Base-by-base conservation (phyloP, 1,140 invertebrate genomes). In the Macrosteles quadrilineatus region DNA sequence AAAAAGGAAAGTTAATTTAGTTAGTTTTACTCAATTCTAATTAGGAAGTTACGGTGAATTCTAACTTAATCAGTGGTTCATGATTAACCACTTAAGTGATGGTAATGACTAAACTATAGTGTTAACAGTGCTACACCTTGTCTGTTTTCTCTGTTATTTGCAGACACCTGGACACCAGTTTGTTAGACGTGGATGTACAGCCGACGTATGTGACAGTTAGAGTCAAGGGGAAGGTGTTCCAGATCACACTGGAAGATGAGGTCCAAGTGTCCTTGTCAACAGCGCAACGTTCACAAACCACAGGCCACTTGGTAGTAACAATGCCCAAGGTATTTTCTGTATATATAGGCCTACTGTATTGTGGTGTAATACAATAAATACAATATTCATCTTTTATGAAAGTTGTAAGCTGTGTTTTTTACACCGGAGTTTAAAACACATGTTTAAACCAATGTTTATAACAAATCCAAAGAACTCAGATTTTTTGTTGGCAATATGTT, bases 201-300 rank as follows among this genome's bases (percentile, higher is more conserved):
- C 88, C 94, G 2, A 87, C 86, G 67, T 96, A 94, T 82, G 90
- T 95, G 4, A 85, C 88, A 77, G 87, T 96, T 0, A 86, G 81
- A 0, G 83, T 97, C 14, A 96, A 94, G 81, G 88, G 86, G 31
- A 94, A 96, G 83, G 84, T 95, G 72, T 90, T 98, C 78, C 96
- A 98, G 83, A 82, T 98, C 47, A 87, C 86, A 69, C 83, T 97
- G 55, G 85, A 88, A 1, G 90, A 92, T 74, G 95, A 97, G 80
- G 86, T 98, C 2, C 85, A 87, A 69, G 85, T 87, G 19, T 88
- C 89, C 64, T 85, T 85, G 65, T 92, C 92, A 72, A 83, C 79
- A 6, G 93, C 90, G 9, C 84, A 89, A 79, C 85, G 96, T 71
- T 97, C 95, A 36, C 87, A 90, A 80, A 88, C 84, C 43, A 96